phyloP scores from a whole-genome alignment of 2,888 invertebrate species.

The Drosophila picticornis region DNA sequence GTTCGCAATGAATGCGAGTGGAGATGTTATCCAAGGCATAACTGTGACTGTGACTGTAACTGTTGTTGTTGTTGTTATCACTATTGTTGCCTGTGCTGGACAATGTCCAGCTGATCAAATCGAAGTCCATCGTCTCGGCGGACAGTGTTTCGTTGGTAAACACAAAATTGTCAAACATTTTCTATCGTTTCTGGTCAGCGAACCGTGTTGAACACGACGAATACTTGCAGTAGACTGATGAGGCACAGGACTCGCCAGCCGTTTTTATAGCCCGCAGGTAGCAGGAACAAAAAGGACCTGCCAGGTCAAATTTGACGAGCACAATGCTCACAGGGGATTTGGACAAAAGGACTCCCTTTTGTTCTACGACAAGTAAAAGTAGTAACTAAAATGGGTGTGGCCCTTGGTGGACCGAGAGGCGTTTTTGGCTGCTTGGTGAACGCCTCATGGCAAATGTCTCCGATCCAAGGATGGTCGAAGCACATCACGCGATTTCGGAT shows the following conservation, averaged over 20 bases:
- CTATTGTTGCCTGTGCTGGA: slow-evolving; percentile 11
- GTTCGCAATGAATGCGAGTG: slow-evolving; percentile 23
- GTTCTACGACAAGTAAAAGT: neutral
- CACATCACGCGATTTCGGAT: slow-evolving; percentile 46
- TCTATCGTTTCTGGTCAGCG: neutral
- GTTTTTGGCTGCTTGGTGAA: slow-evolving; percentile 50
- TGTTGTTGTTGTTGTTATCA: neutral
- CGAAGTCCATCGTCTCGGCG: slow-evolving; percentile 74
- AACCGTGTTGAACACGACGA: slow-evolving; percentile 67
- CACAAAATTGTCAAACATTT: slow-evolving; percentile 69
- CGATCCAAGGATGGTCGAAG: neutral
- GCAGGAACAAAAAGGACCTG: neutral
- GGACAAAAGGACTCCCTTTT: slow-evolving; percentile 35
- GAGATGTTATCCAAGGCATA: slow-evolving; percentile 46
- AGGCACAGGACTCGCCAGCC: neutral
- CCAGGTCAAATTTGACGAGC: neutral
- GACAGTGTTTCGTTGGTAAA: slow-evolving; percentile 67
- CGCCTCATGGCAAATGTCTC: slow-evolving; percentile 18
- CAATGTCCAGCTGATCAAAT: slow-evolving; percentile 64
- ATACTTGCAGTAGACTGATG: slow-evolving; percentile 67
- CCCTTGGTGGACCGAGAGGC: slow-evolving; percentile 60
- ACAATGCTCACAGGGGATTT: slow-evolving; percentile 52
- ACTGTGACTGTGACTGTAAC: neutral
- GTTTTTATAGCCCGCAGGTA: slow-evolving; percentile 63
- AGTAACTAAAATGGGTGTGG: slow-evolving; percentile 49